Evolutionary conservation across 2,113 vertebrate genomes (phyloP), one percentile per base, ranked within the genome.

Genomic region (Halichoerus grypus): DNA sequence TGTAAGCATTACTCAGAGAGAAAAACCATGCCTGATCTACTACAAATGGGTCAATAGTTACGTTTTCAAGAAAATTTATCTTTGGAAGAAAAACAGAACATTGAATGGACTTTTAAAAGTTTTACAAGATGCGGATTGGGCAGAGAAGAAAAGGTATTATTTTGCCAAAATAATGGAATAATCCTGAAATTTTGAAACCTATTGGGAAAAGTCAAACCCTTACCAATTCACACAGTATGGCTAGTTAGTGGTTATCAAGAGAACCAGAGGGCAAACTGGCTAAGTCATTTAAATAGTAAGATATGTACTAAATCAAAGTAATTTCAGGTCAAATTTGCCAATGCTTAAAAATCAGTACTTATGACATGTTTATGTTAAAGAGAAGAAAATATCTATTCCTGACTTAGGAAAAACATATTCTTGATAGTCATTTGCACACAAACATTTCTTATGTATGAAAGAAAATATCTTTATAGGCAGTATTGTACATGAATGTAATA

Each of bases 341-440:
- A 55, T 42, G 4, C 4, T 72, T 22, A 71, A 67, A 96, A 33
- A 76, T 24, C 1, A 71, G 69, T 80, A 21, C 53, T 93, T 79
- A 88, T 18, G 13, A 4, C 36, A 53, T 67, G 18, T 28, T 69
- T 94, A 55, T 83, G 9, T 65, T 87, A 85, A 95, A 55, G 19
- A 88, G 49, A 69, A 96, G n/a, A 83, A 97, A 93, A 93, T 36
- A 96, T 28, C 1, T 49, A 85, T 61, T 93, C 14, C 65, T 83
- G n/a, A 9, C 5, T 42, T 67, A 97, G 22, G 28, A 57, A 90
- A 94, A 92, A 0, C 59, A 53, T 63, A n/a, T 22, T 83, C 59
- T 92, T 96, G 42, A 57, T 22, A 93, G 33, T 53, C 51, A 79
- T 79, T 86, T 97, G 72, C 19, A 24, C 7, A 42, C 18, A 67